Base-by-base conservation (phyloP, 2,113 vertebrate species). In the Xiphophorus maculatus region DNA sequence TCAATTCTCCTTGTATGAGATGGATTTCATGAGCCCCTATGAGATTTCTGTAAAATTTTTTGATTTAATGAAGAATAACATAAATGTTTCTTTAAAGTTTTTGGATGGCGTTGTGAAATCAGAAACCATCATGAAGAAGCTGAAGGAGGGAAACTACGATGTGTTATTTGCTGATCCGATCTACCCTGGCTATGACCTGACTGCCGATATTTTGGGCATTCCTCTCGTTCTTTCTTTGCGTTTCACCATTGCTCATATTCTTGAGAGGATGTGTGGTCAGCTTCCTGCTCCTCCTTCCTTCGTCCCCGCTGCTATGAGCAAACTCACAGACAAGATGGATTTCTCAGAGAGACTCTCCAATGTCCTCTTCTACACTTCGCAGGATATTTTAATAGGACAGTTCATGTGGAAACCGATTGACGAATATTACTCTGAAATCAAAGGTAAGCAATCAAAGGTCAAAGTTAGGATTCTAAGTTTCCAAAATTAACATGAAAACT, bases 251-350 rank as follows among this genome's bases (percentile, higher is more conserved):
- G 93, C 73, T 8, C 51, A 91, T 32, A 42, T 54, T 29, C n/a
- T 42, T 65, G 95, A 96, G 81, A 89, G 91, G 51, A 5, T 89
- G 0, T 93, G 90, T 42, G 94, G 90, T 33, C 91, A 94, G 28
- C 13, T 93, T 0, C 91, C 93, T 0, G 61, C 93, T 10, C 94
- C 94, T 28, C 89, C 93, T 2, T 95, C 93, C 3, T 96, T 84
- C 6, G 94, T 94, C 17, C 94, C 95, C 0, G 80, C 65, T 0
- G 37, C 75, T 25, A 76, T 94, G 76, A 91, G 90, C 67, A 91
- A 92, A 86, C 81, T 94, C 27, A 93, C 81, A 0, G 93, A 94
- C 28, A 80, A 84, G 27, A 95, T 96, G 94, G 71, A 77, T 58
- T 95, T 95, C 68, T 51, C 70, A 1, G 89, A 95, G 58, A 87